Percentiles rank a stretch among this genome's conserved stretches.
phyloP scores from a whole-genome alignment of 2,113 vertebrate species.

The Pholis gunnellus region DNA sequence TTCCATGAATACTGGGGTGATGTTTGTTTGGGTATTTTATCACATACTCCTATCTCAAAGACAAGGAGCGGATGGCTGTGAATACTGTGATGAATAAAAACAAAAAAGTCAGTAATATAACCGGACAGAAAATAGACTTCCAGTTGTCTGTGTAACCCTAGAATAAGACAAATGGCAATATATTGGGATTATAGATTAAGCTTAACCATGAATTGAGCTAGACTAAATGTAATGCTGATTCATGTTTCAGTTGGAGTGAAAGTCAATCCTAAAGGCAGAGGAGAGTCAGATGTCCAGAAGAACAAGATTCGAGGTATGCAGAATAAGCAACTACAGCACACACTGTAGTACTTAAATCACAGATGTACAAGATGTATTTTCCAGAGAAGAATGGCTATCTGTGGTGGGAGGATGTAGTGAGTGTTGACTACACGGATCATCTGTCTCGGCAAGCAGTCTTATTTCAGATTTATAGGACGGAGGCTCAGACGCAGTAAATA shows the following conservation, averaged over 20 bases:
- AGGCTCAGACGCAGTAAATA: constrained; percentile 27
- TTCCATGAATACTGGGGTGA: constrained; percentile 9
- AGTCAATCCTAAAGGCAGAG: constrained; percentile 83
- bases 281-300: constrained; percentile 84
- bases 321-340: constrained; percentile 1
- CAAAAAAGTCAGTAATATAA: constrained; percentile 26
- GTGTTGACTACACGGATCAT: neutral
- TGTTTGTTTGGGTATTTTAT: constrained; percentile 22
- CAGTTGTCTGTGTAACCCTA: neutral
- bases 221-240: constrained; percentile 16
- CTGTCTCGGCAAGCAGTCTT: neutral
- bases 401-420: neutral
- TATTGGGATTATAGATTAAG: neutral
- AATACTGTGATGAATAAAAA: constrained; percentile 35
- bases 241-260: constrained; percentile 84
- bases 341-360: neutral
- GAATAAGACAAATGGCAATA: constrained; percentile 19
- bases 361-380: neutral
- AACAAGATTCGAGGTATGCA: constrained; percentile 84
- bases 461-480: constrained; percentile 15
- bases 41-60: constrained; percentile 31
- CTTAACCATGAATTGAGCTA: neutral
- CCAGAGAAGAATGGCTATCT: neutral
- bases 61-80: constrained; percentile 11
- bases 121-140: constrained; percentile 11